phyloP scores from a whole-genome alignment of 1,140 invertebrate genomes.

The Drosophila repletoides region DNA sequence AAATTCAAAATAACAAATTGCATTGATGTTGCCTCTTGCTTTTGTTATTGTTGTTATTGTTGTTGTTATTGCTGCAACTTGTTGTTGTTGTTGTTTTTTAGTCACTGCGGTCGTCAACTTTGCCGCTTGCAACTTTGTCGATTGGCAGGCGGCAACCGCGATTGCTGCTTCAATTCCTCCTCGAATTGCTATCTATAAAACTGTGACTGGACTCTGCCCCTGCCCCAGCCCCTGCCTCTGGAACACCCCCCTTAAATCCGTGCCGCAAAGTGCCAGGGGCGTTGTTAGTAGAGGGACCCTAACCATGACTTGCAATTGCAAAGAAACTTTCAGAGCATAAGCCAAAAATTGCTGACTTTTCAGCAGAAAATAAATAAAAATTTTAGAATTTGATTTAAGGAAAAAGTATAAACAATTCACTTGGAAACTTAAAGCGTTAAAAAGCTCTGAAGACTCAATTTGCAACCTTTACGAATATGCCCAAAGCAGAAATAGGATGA shows the following conservation, averaged over 20 bases:
- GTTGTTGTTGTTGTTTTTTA: conserved; percentile 51
- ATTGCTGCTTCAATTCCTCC: conserved; percentile 60
- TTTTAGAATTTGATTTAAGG: too few species aligned
- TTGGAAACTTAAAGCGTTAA: too few species aligned
- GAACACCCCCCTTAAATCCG: not conserved
- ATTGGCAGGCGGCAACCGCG: conserved; percentile 75
- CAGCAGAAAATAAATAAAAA: too few species aligned
- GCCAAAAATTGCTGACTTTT: conserved; percentile 5
- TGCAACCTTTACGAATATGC: not conserved
- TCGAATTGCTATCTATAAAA: conserved; percentile 52
- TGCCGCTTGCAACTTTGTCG: conserved; percentile 65
- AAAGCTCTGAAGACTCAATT: not conserved
- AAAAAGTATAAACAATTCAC: too few species aligned
- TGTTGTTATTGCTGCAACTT: conserved; percentile 44
- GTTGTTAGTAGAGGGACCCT: conserved; percentile 61
- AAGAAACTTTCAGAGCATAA: conserved; percentile 26
- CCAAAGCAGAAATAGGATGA: not conserved
- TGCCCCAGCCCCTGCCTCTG: not conserved
- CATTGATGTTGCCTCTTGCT: conserved; percentile 47
- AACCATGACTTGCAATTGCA: conserved; percentile 11
- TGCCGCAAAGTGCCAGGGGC: conserved; percentile 51
- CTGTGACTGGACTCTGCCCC: conserved; percentile 51
- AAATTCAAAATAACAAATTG: conserved; percentile 80
- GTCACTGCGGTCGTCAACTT: conserved; percentile 64
- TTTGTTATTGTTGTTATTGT: too few species aligned